A percentile compares a stretch with the other conserved stretches of the same genome.
Conservation (phyloP, 2,113 vertebrate genomes). For the Arenaria interpres region DNA sequence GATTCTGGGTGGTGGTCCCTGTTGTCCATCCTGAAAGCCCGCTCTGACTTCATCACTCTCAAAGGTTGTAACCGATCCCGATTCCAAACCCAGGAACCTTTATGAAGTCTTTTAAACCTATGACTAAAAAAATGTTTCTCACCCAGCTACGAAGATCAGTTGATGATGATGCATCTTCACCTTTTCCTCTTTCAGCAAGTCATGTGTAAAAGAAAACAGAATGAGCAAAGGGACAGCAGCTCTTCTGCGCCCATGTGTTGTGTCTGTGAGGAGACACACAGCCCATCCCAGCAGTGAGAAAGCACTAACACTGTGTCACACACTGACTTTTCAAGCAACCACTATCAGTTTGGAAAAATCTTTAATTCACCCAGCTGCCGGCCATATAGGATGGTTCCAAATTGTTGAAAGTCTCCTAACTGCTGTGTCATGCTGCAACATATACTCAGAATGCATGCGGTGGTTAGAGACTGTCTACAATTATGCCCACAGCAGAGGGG, state of each 20-base stretch:
- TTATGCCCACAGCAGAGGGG: background rate
- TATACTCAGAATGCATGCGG: background rate
- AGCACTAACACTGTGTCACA: background rate
- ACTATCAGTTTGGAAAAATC: background rate
- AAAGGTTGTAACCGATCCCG: fast-evolving
- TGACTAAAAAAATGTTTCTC: background rate
- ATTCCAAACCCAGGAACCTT: background rate
- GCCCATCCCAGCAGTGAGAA: background rate
- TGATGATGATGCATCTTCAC: background rate
- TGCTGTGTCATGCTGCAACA: background rate
- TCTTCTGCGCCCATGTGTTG: fast-evolving
- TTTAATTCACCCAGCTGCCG: background rate
- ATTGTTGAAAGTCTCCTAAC: background rate
- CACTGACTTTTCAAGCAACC: background rate
- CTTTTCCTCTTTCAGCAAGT: background rate
- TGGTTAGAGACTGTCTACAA: background rate
- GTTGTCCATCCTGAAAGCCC: background rate
- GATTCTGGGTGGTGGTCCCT: background rate
- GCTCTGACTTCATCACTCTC: background rate
- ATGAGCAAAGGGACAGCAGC: background rate
- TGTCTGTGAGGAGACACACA: background rate
- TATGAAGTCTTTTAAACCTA: background rate
- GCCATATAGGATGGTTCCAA: background rate
- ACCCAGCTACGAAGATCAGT: background rate
- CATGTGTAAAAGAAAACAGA: constrained; percentile 7